These are phyloP conservation scores for Myotis brandtii DNA, from an alignment of 2,113 vertebrate species.

Conservation along the genomic window DNA sequence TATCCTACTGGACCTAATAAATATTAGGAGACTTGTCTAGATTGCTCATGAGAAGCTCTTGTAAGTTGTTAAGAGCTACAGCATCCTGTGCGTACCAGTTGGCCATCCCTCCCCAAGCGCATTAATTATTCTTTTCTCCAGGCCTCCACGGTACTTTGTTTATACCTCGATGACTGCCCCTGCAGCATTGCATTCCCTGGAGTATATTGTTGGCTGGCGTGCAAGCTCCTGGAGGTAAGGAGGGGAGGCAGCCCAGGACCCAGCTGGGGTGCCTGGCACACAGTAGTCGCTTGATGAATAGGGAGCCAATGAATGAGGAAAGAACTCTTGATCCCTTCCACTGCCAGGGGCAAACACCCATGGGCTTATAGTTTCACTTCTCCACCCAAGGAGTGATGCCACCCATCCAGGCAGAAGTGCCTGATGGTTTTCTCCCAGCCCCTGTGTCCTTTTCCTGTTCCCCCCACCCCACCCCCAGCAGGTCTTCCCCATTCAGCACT, in stretches of 20 bases:
- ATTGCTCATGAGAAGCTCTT: not conserved
- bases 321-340: not conserved
- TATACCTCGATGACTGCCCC: rapidly evolving
- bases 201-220: not conserved
- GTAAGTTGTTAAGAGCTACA: not conserved
- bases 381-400: not conserved
- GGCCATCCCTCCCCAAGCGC: not conserved
- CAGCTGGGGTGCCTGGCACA: not conserved
- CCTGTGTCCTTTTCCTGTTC: not conserved
- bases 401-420: not conserved
- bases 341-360: not conserved
- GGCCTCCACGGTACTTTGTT: not conserved
- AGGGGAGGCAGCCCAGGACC: not conserved
- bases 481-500: not conserved
- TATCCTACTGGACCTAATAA: not conserved
- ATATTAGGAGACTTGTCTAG: not conserved
- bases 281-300: not conserved
- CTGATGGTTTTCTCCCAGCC: not conserved
- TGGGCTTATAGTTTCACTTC: not conserved
- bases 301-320: not conserved
- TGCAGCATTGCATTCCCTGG: not conserved
- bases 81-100: rapidly evolving
- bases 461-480: too few relatives aligned
- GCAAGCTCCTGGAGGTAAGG: not conserved
- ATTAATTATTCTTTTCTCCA: not conserved